A percentile compares a stretch with the other conserved stretches of the same genome.
These are phyloP conservation scores for Orientallactaga bullata DNA, from an alignment of 2,113 vertebrate species.

Conservation along the genomic window DNA sequence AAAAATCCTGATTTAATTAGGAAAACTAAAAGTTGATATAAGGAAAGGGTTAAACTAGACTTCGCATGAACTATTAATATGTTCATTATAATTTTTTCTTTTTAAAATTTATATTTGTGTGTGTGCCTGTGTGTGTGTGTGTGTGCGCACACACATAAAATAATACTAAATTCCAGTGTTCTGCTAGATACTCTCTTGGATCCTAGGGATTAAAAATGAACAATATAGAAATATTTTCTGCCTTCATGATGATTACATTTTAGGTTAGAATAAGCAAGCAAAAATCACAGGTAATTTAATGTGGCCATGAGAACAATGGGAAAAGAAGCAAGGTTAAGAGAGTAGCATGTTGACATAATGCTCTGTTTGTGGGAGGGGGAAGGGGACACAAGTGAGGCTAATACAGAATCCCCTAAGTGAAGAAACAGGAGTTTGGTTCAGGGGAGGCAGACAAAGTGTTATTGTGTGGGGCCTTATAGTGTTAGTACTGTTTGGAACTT, in stretches of 20 bases:
- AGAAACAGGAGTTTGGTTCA: neutral
- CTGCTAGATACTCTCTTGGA: neutral
- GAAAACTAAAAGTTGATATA: conserved; percentile 1
- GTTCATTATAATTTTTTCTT: neutral
- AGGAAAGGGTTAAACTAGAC: conserved; percentile 13
- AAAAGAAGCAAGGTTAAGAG: neutral
- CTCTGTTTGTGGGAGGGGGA: neutral
- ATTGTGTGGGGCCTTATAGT: neutral
- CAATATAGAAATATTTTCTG: neutral
- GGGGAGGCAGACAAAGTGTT: neutral
- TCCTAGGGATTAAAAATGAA: neutral
- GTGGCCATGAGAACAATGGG: neutral
- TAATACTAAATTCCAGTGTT: neutral
- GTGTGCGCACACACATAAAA: no score
- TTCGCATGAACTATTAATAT: conserved; percentile 19
- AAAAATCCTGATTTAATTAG: conserved; percentile 36
- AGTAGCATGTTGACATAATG: neutral
- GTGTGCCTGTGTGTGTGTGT: no score
- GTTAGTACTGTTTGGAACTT: neutral
- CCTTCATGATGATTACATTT: conserved; percentile 18
- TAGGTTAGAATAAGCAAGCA: conserved; percentile 2
- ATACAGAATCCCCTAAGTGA: neutral
- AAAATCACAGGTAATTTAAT: neutral
- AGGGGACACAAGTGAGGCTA: neutral
- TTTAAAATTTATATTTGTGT: neutral